Evolutionary conservation across 1,140 invertebrate genomes (phyloP).

Genomic region (Drosophila lacteicornis): DNA sequence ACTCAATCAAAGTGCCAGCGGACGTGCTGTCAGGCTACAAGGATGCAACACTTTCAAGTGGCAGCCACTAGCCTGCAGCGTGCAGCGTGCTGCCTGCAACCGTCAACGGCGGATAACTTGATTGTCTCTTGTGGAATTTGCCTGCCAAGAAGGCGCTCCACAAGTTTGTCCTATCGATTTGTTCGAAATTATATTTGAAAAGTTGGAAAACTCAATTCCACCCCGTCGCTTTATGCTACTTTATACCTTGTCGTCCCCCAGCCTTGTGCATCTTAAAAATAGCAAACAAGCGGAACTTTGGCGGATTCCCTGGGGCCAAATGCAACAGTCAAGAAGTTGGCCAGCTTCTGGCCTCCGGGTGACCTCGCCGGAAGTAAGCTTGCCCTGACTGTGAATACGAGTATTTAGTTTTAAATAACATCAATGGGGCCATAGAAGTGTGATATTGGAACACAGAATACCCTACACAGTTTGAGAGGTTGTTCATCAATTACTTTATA

Average conservation of each 20-base stretch:
- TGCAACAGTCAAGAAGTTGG: conserved; percentile 68
- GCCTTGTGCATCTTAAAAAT: conserved; percentile 23
- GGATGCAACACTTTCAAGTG: conserved; percentile 25
- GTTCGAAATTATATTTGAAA: conserved; percentile 77
- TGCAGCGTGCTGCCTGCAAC: conserved; percentile 1
- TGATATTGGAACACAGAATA: not conserved
- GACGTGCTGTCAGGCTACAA: conserved; percentile 22
- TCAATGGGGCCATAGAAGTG: not conserved
- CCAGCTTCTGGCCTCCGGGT: conserved; percentile 35
- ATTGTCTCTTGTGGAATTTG: conserved; percentile 66
- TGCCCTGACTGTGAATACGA: conserved; percentile 44
- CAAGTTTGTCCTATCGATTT: conserved; percentile 77
- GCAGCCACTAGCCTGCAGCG: not conserved
- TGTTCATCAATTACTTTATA: not conserved
- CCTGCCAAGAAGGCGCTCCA: conserved; percentile 37
- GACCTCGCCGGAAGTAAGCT: conserved; percentile 52
- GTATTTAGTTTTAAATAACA: conserved; percentile 77
- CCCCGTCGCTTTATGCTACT: conserved; percentile 48
- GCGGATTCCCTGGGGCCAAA: conserved; percentile 40
- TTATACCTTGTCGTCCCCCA: not conserved
- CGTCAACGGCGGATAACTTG: conserved; percentile 54
- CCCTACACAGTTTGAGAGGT: not conserved
- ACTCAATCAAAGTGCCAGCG: conserved; percentile 66
- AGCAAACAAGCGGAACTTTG: conserved; percentile 31
- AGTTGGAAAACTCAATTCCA: conserved; percentile 74